Conservation (phyloP, 1,140 invertebrate species). For the Drosophila carrolli region DNA sequence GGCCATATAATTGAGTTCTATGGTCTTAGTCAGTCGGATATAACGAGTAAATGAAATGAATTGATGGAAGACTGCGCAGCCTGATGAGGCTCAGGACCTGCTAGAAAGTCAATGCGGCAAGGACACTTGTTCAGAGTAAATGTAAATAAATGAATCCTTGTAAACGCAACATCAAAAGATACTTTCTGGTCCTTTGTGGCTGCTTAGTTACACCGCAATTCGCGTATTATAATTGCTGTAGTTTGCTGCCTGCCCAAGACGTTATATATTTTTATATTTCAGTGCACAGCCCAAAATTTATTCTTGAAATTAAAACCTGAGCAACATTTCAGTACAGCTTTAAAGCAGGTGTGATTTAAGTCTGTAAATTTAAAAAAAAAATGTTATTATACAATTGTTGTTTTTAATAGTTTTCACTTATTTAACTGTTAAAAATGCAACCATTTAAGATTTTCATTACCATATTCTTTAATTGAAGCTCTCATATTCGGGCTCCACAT, state of each 20-base stretch:
- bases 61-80: slow-evolving; percentile 46
- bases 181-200: slow-evolving; percentile 37
- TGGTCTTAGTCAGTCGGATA: slow-evolving; percentile 43
- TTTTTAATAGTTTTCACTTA: too few species aligned
- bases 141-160: slow-evolving; percentile 68
- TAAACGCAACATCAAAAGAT: slow-evolving; percentile 63
- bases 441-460: neutral
- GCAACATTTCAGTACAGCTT: too few species aligned
- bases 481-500: too few species aligned
- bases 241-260: slow-evolving; percentile 64
- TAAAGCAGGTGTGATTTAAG: too few species aligned
- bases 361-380: too few species aligned
- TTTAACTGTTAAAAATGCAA: neutral
- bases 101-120: slow-evolving; percentile 23
- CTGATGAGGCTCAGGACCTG: slow-evolving; percentile 48
- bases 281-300: slow-evolving; percentile 13
- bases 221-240: slow-evolving; percentile 69
- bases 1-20: slow-evolving; percentile 49
- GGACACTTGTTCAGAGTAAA: slow-evolving; percentile 38
- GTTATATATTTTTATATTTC: neutral
- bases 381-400: too few species aligned
- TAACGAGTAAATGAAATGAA: slow-evolving; percentile 62
- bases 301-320: neutral
- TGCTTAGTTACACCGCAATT: slow-evolving; percentile 41
- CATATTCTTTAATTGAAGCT: neutral